A percentile compares a stretch with the other conserved stretches of the same genome.
Conservation (phyloP, 2,888 invertebrate species). For the Drosophila mercatorum region DNA sequence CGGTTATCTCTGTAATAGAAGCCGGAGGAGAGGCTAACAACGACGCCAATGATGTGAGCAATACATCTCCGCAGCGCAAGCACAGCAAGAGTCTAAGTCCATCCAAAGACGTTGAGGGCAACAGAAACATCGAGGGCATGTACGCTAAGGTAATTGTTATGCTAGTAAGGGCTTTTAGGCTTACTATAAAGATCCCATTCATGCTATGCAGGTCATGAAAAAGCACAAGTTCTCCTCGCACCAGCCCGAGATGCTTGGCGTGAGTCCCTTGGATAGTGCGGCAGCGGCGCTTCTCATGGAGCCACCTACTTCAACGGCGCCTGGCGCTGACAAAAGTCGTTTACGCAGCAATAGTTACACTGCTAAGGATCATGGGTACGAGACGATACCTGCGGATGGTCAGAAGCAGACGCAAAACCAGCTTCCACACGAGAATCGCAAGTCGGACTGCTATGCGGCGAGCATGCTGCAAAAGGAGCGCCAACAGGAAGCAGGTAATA, state of each 20-base stretch:
- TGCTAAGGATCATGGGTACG: slow-evolving; percentile 87
- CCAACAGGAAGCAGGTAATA: slow-evolving; percentile 78
- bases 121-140: slow-evolving; percentile 90
- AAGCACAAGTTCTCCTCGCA: slow-evolving; percentile 83
- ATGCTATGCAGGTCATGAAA: slow-evolving; percentile 82
- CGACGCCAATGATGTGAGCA: slow-evolving; percentile 63
- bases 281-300: slow-evolving; percentile 77
- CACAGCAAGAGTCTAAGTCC: slow-evolving; percentile 86
- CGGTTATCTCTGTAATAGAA: slow-evolving; percentile 84
- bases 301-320: slow-evolving; percentile 35
- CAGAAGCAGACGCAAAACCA: slow-evolving; percentile 44
- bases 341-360: slow-evolving; percentile 84
- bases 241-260: slow-evolving; percentile 66
- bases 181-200: accelerated
- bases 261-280: slow-evolving; percentile 77
- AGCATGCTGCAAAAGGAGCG: slow-evolving; percentile 83
- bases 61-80: slow-evolving; percentile 81
- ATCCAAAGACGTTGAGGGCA: slow-evolving; percentile 91
- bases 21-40: slow-evolving; percentile 70
- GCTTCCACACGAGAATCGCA: slow-evolving; percentile 80
- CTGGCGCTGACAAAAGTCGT: slow-evolving; percentile 85
- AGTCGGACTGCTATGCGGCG: slow-evolving; percentile 83
- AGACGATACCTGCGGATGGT: slow-evolving; percentile 85
- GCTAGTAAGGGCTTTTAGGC: neutral
- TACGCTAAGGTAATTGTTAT: slow-evolving; percentile 91